These are phyloP conservation scores for Brenthis ino DNA, from an alignment of 2,888 invertebrate species.

Conservation along the genomic window DNA sequence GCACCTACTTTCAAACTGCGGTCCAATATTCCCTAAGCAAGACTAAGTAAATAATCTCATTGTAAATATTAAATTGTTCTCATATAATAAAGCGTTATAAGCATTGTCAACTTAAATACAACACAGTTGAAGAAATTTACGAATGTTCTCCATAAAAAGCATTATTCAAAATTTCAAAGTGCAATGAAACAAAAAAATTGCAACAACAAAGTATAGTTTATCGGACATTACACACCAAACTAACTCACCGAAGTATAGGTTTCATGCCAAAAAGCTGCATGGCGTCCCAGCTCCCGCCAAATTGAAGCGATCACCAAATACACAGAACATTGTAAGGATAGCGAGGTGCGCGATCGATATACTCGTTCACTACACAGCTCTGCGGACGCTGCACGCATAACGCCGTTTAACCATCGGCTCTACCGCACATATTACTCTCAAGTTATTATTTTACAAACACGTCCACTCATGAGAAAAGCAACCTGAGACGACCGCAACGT, in stretches of 20 bases:
- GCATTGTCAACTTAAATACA: background rate
- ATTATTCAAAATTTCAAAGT: background rate
- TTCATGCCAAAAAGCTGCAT: slow-evolving; percentile 47
- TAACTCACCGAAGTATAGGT: slow-evolving; percentile 41
- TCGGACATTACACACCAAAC: slow-evolving; percentile 25
- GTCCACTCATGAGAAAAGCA: slow-evolving; percentile 83
- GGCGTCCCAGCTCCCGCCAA: slow-evolving; percentile 69
- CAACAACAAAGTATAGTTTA: slow-evolving; percentile 15
- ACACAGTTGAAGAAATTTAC: background rate
- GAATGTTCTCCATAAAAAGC: background rate
- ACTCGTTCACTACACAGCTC: slow-evolving; percentile 64
- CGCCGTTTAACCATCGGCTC: slow-evolving; percentile 64
- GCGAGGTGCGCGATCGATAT: slow-evolving; percentile 74
- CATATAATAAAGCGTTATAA: background rate
- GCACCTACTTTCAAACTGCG: background rate
- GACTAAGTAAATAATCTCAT: background rate
- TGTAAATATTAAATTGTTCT: background rate
- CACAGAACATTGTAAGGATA: slow-evolving; percentile 67
- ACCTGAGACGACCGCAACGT: slow-evolving; percentile 81
- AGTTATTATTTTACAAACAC: slow-evolving; percentile 81
- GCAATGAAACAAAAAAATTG: background rate
- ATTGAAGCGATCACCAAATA: slow-evolving; percentile 64
- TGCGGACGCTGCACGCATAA: slow-evolving; percentile 59
- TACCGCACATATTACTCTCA: slow-evolving; percentile 76
- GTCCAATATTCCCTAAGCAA: background rate